Conservation (phyloP, 2,888 invertebrate genomes). For the Ypsolopha scabrella region DNA sequence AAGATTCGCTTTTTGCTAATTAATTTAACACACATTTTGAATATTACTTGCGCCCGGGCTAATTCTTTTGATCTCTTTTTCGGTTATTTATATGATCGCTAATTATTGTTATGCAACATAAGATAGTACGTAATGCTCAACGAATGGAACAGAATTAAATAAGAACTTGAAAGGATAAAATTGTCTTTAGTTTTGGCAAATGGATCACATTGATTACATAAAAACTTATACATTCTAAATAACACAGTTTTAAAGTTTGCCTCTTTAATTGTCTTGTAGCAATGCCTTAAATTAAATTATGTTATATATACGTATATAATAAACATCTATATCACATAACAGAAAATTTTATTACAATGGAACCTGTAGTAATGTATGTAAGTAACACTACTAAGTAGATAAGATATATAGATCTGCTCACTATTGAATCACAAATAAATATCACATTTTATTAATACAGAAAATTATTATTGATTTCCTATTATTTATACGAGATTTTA, state of each 20-base stretch:
- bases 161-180: background rate
- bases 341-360: constrained; percentile 17
- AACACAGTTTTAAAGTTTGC: background rate
- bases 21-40: too few relatives aligned
- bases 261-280: background rate
- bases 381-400: constrained; percentile 19
- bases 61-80: too few relatives aligned
- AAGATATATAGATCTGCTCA: constrained; percentile 22
- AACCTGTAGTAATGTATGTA: constrained; percentile 12
- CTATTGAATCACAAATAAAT: constrained; percentile 25
- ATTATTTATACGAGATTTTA: too few relatives aligned
- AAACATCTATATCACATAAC: constrained; percentile 1
- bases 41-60: too few relatives aligned
- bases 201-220: background rate
- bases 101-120: too few relatives aligned
- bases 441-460: background rate
- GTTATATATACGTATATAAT: constrained; percentile 1
- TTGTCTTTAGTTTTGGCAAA: background rate
- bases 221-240: background rate
- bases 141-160: background rate
- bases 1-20: too few relatives aligned
- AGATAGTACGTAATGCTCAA: too few relatives aligned
- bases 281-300: background rate
- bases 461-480: too few relatives aligned
- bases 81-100: too few relatives aligned